These are phyloP conservation scores for Eufriesea mexicana DNA, from an alignment of 1,140 invertebrate species.

Conservation along the genomic window DNA sequence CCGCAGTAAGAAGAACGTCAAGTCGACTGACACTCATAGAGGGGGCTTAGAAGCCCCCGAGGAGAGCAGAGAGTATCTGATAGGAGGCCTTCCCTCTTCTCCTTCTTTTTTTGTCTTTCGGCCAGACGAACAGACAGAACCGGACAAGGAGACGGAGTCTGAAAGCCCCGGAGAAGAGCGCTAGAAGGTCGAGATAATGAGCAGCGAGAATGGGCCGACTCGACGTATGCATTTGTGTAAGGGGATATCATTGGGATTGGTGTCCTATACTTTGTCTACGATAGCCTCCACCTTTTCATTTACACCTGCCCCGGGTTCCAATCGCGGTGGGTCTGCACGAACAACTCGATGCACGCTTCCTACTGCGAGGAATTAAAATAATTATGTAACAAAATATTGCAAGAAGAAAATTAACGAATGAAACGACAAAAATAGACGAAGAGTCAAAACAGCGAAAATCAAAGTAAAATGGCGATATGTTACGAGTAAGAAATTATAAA, in stretches of 20 bases:
- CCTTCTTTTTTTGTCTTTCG: conserved; percentile 43
- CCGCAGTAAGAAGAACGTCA: conserved; percentile 39
- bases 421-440: no score
- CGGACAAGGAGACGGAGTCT: conserved; percentile 61
- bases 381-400: no score
- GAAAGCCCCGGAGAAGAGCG: conserved; percentile 35
- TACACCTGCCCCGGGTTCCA: not conserved
- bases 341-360: no score
- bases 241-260: conserved; percentile 17
- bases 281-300: conserved; percentile 21
- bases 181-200: conserved; percentile 65
- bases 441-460: not conserved
- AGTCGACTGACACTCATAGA: conserved; percentile 53
- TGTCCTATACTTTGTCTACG: conserved; percentile 18
- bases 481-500: not conserved
- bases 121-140: conserved; percentile 54
- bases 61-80: conserved; percentile 45
- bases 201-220: conserved; percentile 36
- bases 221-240: conserved; percentile 56
- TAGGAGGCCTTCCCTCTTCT: conserved; percentile 38
- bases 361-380: no score
- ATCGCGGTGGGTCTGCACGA: no score
- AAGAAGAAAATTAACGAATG: no score
- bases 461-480: no score
- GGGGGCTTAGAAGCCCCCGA: conserved; percentile 47